Conservation (phyloP, 2,888 invertebrate species). For the Anorthoa munda region DNA sequence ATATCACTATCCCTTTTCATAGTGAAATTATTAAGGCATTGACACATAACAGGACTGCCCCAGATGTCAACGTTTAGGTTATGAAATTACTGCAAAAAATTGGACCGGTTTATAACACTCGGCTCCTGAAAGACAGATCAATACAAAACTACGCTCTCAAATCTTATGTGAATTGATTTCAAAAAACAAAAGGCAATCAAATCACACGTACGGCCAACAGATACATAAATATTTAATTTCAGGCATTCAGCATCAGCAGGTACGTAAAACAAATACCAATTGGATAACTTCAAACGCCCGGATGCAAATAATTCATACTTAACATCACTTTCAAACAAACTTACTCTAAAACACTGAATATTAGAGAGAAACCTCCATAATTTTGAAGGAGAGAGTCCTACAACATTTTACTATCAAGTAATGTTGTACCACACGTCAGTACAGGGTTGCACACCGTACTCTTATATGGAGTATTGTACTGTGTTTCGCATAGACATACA, state of each 20-base stretch:
- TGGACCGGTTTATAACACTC: too few species aligned
- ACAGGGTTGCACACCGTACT: neutral
- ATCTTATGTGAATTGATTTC: neutral
- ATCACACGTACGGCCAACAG: too few species aligned
- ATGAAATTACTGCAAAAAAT: too few species aligned
- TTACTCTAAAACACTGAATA: constrained; percentile 1
- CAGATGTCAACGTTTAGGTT: too few species aligned
- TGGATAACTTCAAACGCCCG: neutral
- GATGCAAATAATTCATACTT: constrained; percentile 17
- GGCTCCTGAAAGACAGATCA: too few species aligned
- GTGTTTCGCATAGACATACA: too few species aligned
- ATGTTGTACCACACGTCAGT: constrained; percentile 36
- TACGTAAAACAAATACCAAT: neutral
- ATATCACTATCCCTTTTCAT: too few species aligned
- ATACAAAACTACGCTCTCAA: neutral
- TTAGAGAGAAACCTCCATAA: constrained; percentile 46
- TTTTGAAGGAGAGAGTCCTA: constrained; percentile 46
- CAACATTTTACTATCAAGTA: constrained; percentile 30
- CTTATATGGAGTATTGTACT: too few species aligned
- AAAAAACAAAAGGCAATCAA: neutral
- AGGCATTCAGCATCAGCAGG: neutral
- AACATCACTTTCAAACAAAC: constrained; percentile 18
- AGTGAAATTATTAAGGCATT: too few species aligned
- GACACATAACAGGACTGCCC: too few species aligned
- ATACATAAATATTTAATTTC: neutral